Percentiles rank a stretch among this genome's conserved stretches.
Evolutionary conservation across 2,113 vertebrate species (phyloP).

Genomic region (Elanoides forficatus): DNA sequence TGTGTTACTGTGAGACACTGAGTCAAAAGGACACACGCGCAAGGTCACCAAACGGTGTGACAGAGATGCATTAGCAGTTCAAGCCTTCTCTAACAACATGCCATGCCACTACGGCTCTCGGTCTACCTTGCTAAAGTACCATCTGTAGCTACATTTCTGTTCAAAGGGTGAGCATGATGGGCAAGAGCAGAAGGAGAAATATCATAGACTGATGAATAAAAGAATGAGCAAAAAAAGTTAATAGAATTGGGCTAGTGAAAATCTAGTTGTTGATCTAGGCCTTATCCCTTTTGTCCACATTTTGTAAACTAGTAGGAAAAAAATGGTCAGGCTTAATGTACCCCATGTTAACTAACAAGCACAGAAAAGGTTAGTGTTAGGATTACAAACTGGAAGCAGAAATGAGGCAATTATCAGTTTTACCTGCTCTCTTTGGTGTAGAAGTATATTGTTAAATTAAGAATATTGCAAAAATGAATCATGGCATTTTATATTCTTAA

Average conservation of each 20-base stretch:
- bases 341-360: background rate
- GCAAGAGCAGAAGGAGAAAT: background rate
- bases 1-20: background rate
- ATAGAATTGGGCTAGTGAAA: background rate
- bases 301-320: background rate
- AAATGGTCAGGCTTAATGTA: background rate
- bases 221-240: background rate
- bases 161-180: background rate
- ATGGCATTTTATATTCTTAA: background rate
- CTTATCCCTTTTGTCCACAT: background rate
- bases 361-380: background rate
- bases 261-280: background rate
- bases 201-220: background rate
- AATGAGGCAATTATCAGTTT: background rate
- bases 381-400: background rate
- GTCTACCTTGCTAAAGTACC: background rate
- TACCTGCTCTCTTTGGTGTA: background rate
- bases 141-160: background rate
- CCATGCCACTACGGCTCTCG: background rate
- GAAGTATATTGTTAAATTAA: background rate
- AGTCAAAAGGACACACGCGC: background rate
- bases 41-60: background rate
- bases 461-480: background rate
- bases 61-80: background rate
- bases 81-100: background rate